Conservation (phyloP, 1,140 invertebrate genomes). For the Drosophila kikkawai region DNA sequence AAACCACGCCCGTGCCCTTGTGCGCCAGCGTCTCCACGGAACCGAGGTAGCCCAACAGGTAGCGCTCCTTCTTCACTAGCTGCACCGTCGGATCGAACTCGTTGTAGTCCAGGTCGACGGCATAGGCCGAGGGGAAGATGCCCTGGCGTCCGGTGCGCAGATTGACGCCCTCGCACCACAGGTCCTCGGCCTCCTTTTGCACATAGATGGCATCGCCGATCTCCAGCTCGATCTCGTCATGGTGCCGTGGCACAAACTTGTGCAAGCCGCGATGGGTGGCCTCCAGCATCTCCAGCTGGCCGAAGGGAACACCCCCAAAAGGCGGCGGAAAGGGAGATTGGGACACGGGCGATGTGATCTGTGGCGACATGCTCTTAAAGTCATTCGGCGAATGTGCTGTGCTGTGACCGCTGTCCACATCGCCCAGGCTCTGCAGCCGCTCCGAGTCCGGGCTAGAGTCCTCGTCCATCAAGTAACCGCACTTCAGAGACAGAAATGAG, state of each 20-base stretch:
- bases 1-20: slow-evolving; percentile 95
- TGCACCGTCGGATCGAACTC: slow-evolving; percentile 95
- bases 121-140: slow-evolving; percentile 98
- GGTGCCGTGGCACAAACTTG: slow-evolving; percentile 97
- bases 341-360: slow-evolving; percentile 86
- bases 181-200: slow-evolving; percentile 97
- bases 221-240: slow-evolving; percentile 97
- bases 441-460: slow-evolving; percentile 95
- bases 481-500: slow-evolving; percentile 91
- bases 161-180: slow-evolving; percentile 99
- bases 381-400: slow-evolving; percentile 95
- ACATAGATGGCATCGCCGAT: slow-evolving; percentile 99
- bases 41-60: slow-evolving; percentile 96
- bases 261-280: slow-evolving; percentile 97
- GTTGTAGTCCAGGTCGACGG: slow-evolving; percentile 97
- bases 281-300: slow-evolving; percentile 94
- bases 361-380: slow-evolving; percentile 93
- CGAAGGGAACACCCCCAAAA: slow-evolving; percentile 90
- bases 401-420: slow-evolving; percentile 94
- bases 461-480: slow-evolving; percentile 90
- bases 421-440: slow-evolving; percentile 89
- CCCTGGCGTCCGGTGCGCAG: slow-evolving; percentile 95
- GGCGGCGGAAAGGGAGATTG: slow-evolving; percentile 86
- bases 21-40: slow-evolving; percentile 97
- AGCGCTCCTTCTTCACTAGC: slow-evolving; percentile 94